These are phyloP conservation scores for Phrynocephalus vlangalii DNA, from an alignment of 2,797 vertebrate species.

Conservation along the genomic window DNA sequence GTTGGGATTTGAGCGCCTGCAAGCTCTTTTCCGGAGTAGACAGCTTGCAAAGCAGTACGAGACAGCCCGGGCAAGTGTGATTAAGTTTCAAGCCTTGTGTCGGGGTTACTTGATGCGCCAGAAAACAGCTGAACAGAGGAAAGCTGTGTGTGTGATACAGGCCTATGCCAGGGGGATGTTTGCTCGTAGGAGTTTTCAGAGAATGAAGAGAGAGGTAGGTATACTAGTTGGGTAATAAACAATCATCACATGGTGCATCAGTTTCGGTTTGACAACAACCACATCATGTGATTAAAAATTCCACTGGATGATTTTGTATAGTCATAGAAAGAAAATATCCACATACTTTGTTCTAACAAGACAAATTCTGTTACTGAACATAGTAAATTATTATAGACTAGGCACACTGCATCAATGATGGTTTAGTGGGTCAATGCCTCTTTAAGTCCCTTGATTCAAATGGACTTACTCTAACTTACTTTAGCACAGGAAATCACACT, in stretches of 20 bases:
- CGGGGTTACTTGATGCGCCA: conserved; percentile 85
- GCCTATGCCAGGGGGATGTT: conserved; percentile 87
- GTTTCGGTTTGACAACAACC: neutral
- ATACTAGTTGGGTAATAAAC: neutral
- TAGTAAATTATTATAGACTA: no score
- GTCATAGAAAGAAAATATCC: neutral
- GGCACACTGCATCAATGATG: no score
- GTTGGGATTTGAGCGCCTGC: conserved; percentile 89
- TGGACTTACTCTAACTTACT: no score
- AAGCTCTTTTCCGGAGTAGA: conserved; percentile 86
- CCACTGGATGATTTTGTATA: neutral
- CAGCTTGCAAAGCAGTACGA: conserved; percentile 82
- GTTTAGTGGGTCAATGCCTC: no score
- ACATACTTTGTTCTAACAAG: neutral
- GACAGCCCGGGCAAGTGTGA: conserved; percentile 68
- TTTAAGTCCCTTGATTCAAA: no score
- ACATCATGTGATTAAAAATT: neutral
- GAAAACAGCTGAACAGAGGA: conserved; percentile 79
- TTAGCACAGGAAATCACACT: no score
- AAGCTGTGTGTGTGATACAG: conserved; percentile 87
- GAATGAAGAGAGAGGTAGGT: conserved; percentile 80
- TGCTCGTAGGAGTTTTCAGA: conserved; percentile 78
- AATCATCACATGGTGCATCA: neutral
- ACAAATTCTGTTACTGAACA: neutral
- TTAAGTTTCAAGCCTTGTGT: conserved; percentile 83